Percentiles rank a stretch among this genome's conserved stretches.
These are phyloP conservation scores for Drosophila lacertosa DNA, from an alignment of 1,140 invertebrate species.

Conservation along the genomic window DNA sequence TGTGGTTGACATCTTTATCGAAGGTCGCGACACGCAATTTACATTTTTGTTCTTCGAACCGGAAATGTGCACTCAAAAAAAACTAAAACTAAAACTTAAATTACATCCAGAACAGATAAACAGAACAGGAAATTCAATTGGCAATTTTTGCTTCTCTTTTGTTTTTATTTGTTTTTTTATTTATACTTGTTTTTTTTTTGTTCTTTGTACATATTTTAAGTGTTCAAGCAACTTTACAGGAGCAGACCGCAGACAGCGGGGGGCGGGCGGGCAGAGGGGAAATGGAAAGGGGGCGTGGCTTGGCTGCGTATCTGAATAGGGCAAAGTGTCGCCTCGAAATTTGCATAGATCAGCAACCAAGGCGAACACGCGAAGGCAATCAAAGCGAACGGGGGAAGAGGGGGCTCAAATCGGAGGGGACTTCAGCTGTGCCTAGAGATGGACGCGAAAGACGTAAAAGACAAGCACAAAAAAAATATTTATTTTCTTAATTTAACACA, in stretches of 20 bases:
- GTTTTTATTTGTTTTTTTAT: slow-evolving; percentile 1
- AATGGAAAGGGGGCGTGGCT: too few relatives aligned
- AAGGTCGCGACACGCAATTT: slow-evolving; percentile 42
- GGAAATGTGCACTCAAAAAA: too few relatives aligned
- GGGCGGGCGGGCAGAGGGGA: too few relatives aligned
- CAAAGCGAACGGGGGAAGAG: slow-evolving; percentile 12
- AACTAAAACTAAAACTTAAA: too few relatives aligned
- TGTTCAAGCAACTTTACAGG: slow-evolving; percentile 16
- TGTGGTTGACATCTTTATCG: slow-evolving; percentile 49
- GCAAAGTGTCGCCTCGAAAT: slow-evolving; percentile 44
- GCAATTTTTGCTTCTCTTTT: slow-evolving; percentile 43
- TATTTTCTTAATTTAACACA: too few relatives aligned
- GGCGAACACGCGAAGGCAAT: slow-evolving; percentile 20
- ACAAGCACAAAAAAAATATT: too few relatives aligned
- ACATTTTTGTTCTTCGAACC: too few relatives aligned
- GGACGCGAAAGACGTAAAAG: too few relatives aligned
- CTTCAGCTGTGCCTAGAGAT: not conserved
- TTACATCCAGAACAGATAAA: slow-evolving; percentile 30
- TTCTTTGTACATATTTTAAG: slow-evolving; percentile 33
- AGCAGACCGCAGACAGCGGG: not conserved
- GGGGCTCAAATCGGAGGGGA: not conserved
- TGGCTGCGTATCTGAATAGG: slow-evolving; percentile 48
- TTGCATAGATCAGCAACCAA: slow-evolving; percentile 57
- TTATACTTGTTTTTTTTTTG: slow-evolving; percentile 5
- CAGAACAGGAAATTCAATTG: slow-evolving; percentile 49